Conservation (phyloP, 2,113 vertebrate genomes). For the Tympanuchus pallidicinctus region DNA sequence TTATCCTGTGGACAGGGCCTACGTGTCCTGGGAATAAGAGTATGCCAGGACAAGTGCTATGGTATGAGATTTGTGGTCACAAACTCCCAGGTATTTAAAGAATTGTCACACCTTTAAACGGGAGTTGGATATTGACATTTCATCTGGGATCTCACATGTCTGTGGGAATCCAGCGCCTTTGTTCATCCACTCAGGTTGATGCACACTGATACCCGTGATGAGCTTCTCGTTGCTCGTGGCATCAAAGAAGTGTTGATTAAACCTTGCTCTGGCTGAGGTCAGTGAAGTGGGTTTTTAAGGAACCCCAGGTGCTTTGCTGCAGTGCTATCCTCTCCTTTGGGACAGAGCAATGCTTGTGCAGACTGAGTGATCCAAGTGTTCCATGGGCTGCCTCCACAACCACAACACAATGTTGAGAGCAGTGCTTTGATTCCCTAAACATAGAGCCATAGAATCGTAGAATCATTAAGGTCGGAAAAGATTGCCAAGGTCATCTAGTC, state of each 20-base stretch:
- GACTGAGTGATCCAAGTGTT: background rate
- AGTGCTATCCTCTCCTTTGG: background rate
- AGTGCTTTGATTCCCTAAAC: background rate
- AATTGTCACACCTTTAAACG: background rate
- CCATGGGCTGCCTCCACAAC: background rate
- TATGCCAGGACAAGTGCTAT: background rate
- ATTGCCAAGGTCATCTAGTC: too few species aligned
- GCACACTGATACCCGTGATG: rapidly evolving
- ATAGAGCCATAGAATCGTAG: too few species aligned
- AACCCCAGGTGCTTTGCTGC: background rate
- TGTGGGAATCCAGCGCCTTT: background rate
- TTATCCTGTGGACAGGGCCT: background rate
- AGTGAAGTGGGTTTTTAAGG: constrained; percentile 14
- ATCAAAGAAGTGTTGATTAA: background rate
- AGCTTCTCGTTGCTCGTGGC: background rate
- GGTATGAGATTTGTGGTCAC: background rate
- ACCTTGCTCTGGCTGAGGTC: background rate
- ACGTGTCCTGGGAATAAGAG: background rate
- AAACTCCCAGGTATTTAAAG: background rate
- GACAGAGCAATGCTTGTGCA: background rate
- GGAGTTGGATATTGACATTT: background rate
- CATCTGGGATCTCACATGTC: background rate
- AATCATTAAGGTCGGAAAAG: too few species aligned
- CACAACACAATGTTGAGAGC: background rate
- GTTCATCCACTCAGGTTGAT: background rate